Evolutionary conservation across 2,888 invertebrate genomes (phyloP), one percentile per base, ranked within the genome.

Genomic region (Scaptodrosophila latifasciaeformis): DNA sequence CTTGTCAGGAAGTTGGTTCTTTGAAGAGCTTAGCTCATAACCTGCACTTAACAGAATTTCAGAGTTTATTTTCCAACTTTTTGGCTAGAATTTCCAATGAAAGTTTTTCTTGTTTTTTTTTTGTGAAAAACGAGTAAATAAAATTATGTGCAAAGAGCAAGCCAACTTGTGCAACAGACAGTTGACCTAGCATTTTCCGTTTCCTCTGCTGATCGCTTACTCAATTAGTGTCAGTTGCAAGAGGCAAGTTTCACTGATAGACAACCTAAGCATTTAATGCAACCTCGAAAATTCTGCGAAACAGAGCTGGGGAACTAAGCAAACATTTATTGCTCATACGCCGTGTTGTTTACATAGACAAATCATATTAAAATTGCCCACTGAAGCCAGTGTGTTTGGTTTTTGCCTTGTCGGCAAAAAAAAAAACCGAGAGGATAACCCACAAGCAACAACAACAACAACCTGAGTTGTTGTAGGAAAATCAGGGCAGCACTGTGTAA

Each of bases 191-290:
- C 24, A 12, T 54, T 21, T 53, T 10, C 24, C 21, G n/a, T n/a
- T n/a, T n/a, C n/a, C n/a, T n/a, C n/a, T n/a, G n/a, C n/a, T n/a
- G 24, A 24, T 2, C 12, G 2, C 12, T 40, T 10, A 30, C 18
- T 35, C 15, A 52, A 34, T 59, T 40, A 19, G 17, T 15, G 43
- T 18, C 21, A 24, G 24, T 24, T 24, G 4, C 4, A 7, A 24
- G 24, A 5, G 24, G 24, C 24, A 24, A 24, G n/a, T n/a, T n/a
- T n/a, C 24, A 3, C 24, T 24, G 24, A 24, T 24, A 24, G 45
- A 34, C 39, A 66, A 48, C 66, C 62, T 65, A 57, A 66, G 59
- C 44, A 49, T 65, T 65, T 54, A 59, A 62, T 65, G 54, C 58
- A 54, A 24, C 31, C 47, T 39, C 40, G 43, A 34, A 60, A 57